Evolutionary conservation across 2,888 invertebrate species (phyloP).

Genomic region (Cephalotes varians): DNA sequence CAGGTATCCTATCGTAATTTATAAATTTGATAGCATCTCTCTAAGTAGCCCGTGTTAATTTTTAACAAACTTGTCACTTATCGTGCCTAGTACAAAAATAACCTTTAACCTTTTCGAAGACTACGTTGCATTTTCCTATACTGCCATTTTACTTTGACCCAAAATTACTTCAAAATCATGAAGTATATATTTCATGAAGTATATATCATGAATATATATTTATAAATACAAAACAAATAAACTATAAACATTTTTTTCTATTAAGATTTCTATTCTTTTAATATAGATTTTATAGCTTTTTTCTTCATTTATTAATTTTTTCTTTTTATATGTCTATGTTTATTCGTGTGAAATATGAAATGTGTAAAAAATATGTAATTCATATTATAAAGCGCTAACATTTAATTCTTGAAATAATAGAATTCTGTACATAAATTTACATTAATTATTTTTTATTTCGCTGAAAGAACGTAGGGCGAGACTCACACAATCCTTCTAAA

Average conservation of each 20-base stretch:
- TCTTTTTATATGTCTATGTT: neutral
- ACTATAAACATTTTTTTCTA: neutral
- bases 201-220: neutral
- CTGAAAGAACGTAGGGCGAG: neutral
- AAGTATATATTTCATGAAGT: neutral
- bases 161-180: constrained; percentile 12
- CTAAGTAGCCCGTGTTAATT: neutral
- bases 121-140: neutral
- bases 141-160: neutral
- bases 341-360: neutral
- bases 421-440: neutral
- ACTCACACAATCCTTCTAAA: neutral
- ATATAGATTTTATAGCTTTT: neutral
- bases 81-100: neutral
- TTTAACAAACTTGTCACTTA: neutral
- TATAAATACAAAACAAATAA: neutral
- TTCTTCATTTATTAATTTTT: neutral
- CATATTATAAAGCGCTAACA: neutral
- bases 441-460: neutral
- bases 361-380: neutral
- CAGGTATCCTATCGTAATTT: neutral
- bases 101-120: constrained; percentile 8
- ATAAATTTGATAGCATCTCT: neutral
- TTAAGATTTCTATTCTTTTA: neutral
- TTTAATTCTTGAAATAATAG: neutral